A percentile compares a stretch with the other conserved stretches of the same genome.
Conservation (phyloP, 2,113 vertebrate species). For the Tetrax tetrax region DNA sequence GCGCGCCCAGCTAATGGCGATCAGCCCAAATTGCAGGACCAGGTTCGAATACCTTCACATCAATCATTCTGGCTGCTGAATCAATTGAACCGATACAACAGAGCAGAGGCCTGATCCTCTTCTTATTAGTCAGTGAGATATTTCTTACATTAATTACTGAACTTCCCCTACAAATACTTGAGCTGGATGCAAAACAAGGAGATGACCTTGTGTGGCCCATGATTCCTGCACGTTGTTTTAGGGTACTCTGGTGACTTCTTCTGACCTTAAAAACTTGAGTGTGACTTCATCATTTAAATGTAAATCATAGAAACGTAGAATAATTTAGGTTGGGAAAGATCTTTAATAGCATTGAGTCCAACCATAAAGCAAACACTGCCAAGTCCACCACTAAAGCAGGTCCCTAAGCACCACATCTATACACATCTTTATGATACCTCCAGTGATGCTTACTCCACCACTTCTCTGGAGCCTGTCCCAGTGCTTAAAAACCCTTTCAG, state of each 20-base stretch:
- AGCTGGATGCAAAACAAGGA: neutral
- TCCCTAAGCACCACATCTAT: neutral
- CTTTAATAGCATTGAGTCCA: neutral
- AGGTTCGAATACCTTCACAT: neutral
- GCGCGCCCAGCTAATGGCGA: accelerated
- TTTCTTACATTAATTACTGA: neutral
- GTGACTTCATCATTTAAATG: neutral
- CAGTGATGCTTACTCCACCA: neutral
- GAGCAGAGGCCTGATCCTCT: neutral
- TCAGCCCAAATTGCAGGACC: neutral
- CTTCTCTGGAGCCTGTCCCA: neutral
- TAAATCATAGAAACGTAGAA: neutral
- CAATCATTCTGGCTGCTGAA: neutral
- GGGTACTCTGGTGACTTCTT: neutral
- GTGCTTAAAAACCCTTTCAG: neutral
- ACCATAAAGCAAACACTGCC: neutral
- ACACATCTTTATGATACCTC: neutral
- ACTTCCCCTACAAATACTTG: neutral
- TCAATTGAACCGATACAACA: neutral
- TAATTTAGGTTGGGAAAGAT: neutral
- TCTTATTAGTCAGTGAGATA: neutral
- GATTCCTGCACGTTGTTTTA: neutral
- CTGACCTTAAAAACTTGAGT: neutral
- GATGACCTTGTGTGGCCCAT: neutral
- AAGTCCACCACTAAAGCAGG: neutral